These are phyloP conservation scores for Danio kyathit DNA, from an alignment of 2,797 vertebrate species.

Conservation along the genomic window DNA sequence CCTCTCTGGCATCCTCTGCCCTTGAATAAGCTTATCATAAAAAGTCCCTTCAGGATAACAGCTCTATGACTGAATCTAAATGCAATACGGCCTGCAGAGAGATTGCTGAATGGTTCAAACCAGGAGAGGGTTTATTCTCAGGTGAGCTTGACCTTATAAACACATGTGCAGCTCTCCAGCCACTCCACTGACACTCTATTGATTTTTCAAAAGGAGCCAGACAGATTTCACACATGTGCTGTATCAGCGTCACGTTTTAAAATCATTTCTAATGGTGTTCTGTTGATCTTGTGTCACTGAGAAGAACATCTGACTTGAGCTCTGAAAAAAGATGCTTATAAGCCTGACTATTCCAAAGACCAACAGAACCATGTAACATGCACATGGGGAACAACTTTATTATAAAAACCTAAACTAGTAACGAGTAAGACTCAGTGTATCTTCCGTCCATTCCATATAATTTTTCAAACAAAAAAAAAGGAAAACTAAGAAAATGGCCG, in stretches of 20 bases:
- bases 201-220: constrained; percentile 4
- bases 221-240: constrained; percentile 34
- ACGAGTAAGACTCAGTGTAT: too few species aligned
- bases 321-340: neutral
- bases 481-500: too few species aligned
- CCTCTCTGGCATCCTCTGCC: neutral
- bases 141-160: neutral
- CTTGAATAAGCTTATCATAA: neutral
- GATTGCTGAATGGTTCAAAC: neutral
- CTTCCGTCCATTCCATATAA: too few species aligned
- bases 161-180: neutral
- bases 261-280: neutral
- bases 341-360: neutral
- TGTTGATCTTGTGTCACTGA: neutral
- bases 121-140: constrained; percentile 18
- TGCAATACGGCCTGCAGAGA: neutral
- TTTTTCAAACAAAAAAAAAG: too few species aligned
- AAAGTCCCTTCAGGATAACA: neutral
- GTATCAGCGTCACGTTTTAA: neutral
- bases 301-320: constrained; percentile 13
- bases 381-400: neutral
- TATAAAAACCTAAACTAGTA: constrained; percentile 16
- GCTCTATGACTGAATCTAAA: neutral
- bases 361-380: neutral
- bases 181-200: constrained; percentile 6